Evolutionary conservation across 2,113 vertebrate species (phyloP), one percentile per base, ranked within the genome.

Genomic region (Uria aalge): DNA sequence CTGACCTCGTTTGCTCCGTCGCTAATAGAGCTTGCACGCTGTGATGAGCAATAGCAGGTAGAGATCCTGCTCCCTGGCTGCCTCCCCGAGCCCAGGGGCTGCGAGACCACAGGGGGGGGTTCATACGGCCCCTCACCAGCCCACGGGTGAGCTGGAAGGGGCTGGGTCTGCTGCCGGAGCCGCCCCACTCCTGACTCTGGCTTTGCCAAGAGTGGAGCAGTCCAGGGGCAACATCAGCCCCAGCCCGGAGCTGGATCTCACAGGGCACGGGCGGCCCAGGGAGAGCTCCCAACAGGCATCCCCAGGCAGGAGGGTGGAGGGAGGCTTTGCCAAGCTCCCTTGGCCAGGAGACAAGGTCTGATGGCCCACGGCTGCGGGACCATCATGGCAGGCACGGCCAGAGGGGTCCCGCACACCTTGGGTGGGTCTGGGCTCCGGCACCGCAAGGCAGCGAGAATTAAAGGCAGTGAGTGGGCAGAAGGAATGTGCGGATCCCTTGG

Each of bases 41-140:
- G 67, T 11, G 6, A 53, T 0, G 40, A 73, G 84, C 82, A 8
- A 16, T 20, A 40, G 38, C 59, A 9, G 34, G 40, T 0, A 8
- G 11, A 77, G 57, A 41, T 67, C 67, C 27, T 74, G 90, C 92
- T 74, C 75, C 67, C 72, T 63, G 93, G 85, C 93, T 79, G 96
- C 85, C 19, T 43, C 89, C 4, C 11, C 9, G 80, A 73, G 90
- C 57, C 81, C 90, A 47, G 92, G 78, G 71, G 71, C 82, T 19
- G 56, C 4, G 29, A 32, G 55, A 21, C 47, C 50, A 0, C 0
- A n/a, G 4, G 21, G 18, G 4, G 4, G 43, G 36, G 20, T 57
- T 59, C 22, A 50, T 21, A 8, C 13, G 27, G 79, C 38, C 40
- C 41, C 48, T 23, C 22, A 17, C 38, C 45, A 27, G 53, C 45